Conservation (phyloP, 53 echinoderm and acorn worm species). For the Astropecten irregularis region DNA sequence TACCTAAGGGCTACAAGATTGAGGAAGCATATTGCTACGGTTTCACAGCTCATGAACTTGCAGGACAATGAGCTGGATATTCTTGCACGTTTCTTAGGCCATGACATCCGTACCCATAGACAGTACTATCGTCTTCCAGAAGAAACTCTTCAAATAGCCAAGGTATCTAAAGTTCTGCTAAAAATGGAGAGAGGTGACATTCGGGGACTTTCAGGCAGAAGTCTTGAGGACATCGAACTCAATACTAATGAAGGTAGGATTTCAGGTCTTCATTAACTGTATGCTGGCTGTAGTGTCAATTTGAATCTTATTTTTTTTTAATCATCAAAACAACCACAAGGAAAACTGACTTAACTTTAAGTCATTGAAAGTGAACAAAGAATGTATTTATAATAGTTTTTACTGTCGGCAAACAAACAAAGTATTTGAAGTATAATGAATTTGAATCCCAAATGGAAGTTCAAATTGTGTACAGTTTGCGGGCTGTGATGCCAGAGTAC, state of each 20-base stretch:
- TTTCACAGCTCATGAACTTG: constrained; percentile 72
- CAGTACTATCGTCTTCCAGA: constrained; percentile 78
- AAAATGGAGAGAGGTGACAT: constrained; percentile 3
- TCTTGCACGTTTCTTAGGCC: constrained; percentile 69
- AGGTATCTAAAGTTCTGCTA: constrained; percentile 64
- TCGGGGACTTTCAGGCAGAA: not conserved
- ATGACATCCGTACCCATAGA: constrained; percentile 69
- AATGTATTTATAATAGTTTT: too few species aligned
- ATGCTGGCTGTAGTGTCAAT: too few species aligned
- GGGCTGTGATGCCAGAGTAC: too few species aligned
- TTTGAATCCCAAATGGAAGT: too few species aligned
- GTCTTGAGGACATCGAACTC: not conserved
- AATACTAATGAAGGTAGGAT: not conserved
- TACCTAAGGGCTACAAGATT: constrained; percentile 58
- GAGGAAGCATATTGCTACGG: constrained; percentile 57
- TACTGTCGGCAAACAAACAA: too few species aligned
- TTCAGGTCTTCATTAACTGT: too few species aligned
- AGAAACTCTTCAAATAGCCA: constrained; percentile 68
- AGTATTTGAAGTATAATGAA: too few species aligned
- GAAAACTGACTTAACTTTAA: too few species aligned
- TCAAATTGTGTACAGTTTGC: too few species aligned
- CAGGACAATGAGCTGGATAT: constrained; percentile 75
- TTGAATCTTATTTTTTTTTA: too few species aligned
- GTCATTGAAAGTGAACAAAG: too few species aligned
- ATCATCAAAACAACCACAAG: too few species aligned